Base-by-base conservation (phyloP, 2,113 vertebrate species). In the Lepus timidus region DNA sequence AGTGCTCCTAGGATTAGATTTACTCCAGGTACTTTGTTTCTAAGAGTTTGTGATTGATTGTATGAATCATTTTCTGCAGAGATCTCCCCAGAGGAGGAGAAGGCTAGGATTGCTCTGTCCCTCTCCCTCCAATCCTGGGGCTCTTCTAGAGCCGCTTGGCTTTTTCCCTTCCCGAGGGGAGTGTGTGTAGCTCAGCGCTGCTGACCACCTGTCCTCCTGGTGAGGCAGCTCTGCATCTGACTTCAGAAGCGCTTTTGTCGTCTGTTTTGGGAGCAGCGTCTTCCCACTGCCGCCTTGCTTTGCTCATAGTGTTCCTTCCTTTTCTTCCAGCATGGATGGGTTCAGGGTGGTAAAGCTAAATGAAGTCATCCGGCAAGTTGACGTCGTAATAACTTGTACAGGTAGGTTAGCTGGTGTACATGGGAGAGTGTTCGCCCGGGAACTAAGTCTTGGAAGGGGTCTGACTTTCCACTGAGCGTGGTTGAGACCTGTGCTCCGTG, bases 351-450 rank as follows among this genome's bases (percentile, higher is more conserved):
- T 99, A 96, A 99, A 99, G 97, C 99, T 99, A 97, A 99, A 99
- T 22, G 99, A 99, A 96, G 99, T 99, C 75, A 99, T 99, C 96
- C 99, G 99, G 83, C 99, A 99, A 98, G 99, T 99, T 98, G 99
- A 99, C 97, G 99, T 99, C 33, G 99, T 99, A 96, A 99, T 99
- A 98, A 99, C 99, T 83, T 99, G 99, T 98, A 99, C 99, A 98
- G 99, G 99, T 99, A 98, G 51, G 80, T 93, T 0, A 65, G 85
- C 44, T 70, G 44, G 4, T 67, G 16, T 58, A 10, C n/a, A 0
- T 14, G 39, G 51, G 82, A 39, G 27, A n/a, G 20, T 55, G 55
- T 33, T 64, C 36, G 27, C 52, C 65, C 75, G n/a, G 70, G 87
- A 27, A 75, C 80, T 67, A n/a, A 78, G 52, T 78, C 67, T 76